Evolutionary conservation across 2,113 vertebrate genomes (phyloP), one percentile per base, ranked within the genome.

Genomic region (Etheostoma cragini): DNA sequence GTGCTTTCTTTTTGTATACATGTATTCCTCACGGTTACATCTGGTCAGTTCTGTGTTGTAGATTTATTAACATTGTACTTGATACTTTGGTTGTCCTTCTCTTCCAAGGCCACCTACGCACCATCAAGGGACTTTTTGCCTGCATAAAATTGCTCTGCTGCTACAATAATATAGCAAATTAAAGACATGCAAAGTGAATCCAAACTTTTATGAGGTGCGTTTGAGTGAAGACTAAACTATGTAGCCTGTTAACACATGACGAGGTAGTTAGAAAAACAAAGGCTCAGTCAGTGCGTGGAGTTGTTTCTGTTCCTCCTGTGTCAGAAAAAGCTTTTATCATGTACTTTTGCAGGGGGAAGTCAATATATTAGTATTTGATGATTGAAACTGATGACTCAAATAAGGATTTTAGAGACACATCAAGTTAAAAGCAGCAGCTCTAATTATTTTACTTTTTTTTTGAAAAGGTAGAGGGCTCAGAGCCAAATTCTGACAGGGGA

Each of bases 241-340:
- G 84, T 19, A 78, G 81, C 78, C 72, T 58, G 88, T 73, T 82
- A 82, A 75, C 60, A 64, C 60, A 66, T 21, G 88, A 74, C 38
- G 79, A 68, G 64, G 52, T 52, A 3, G 76, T 63, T 53, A 2
- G 52, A 13, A 24, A 74, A 87, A 80, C 78, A 80, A 58, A 78
- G 52, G 47, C 45, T 73, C 33, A 73, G 77, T 50, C 47, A 49
- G 47, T 0, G 5, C 38, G 1, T 17, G 46, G n/a, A 46, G 78
- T 50, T 76, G 46, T 84, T 66, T 19, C 50, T 22, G 47, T 47
- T 75, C 73, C 70, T 73, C 61, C 4, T 5, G 13, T 35, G 74
- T 76, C 65, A 66, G 38, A 19, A 0, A 54, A 61, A 47, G 69
- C 61, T 84, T 84, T 82, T 78, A 86, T 76, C 3, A 4, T 22